These are phyloP conservation scores for Mormyrus iriodes DNA, from an alignment of 2,113 vertebrate species.

Conservation along the genomic window DNA sequence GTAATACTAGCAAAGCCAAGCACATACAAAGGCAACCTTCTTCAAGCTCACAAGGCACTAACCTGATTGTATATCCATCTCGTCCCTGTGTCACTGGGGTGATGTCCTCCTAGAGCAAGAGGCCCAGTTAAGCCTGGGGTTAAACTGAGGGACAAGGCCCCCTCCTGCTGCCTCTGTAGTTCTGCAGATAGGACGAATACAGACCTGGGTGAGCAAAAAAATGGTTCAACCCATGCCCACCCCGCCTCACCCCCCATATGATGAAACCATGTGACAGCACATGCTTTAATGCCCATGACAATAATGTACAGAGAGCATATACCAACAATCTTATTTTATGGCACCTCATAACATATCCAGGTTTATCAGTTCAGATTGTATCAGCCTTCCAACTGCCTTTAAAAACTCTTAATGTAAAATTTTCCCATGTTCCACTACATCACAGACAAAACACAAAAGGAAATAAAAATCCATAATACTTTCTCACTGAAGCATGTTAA, in stretches of 20 bases:
- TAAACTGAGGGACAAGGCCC: background rate
- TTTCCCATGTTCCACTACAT: no score
- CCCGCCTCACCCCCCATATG: background rate
- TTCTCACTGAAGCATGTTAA: no score
- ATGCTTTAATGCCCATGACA: background rate
- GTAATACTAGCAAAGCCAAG: background rate
- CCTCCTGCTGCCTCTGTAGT: background rate
- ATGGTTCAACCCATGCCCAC: background rate
- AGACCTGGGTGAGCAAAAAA: background rate
- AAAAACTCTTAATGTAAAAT: no score
- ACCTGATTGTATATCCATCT: background rate
- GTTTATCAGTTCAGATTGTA: background rate
- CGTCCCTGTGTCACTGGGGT: background rate
- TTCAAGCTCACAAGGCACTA: background rate
- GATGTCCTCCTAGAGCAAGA: background rate
- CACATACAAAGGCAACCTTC: background rate
- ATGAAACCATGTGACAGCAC: background rate
- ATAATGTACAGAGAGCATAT: background rate
- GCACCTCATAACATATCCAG: background rate
- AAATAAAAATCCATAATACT: no score
- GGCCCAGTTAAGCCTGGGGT: conserved; percentile 2
- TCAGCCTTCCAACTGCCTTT: background rate
- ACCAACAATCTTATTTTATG: background rate
- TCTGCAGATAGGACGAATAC: background rate
- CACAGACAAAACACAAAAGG: no score